Evolutionary conservation across 2,888 invertebrate genomes (phyloP), one percentile per base, ranked within the genome.

Genomic region (Tupiocoris notatus): DNA sequence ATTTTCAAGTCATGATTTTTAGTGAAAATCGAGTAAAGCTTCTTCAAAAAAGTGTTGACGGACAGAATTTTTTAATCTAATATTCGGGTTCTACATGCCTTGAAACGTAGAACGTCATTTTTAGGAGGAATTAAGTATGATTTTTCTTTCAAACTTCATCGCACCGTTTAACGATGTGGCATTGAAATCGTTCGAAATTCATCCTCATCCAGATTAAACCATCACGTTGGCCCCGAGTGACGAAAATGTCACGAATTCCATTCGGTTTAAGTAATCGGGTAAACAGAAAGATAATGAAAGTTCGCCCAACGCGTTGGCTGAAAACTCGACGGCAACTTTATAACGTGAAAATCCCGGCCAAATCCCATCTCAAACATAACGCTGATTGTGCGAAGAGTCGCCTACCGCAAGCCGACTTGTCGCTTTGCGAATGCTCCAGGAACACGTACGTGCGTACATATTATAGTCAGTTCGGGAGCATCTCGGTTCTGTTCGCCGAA

Each of bases 211-310:
- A 12, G 39, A 39, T 39, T 3, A 39, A 39, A 3, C 39, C 39
- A 39, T 39, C 39, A 39, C 39, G 39, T 39, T 7, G 39, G 39
- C 39, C 39, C 6, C 3, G 12, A 39, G 39, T 39, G 39, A 39
- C 39, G 39, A 65, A 20, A 25, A 65, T 17, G 65, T 18, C 39
- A 39, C 25, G 39, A 65, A 65, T 20, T 39, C 2, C 39, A 18
- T 65, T 39, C 65, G 17, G 39, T 65, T 39, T 65, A 39, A 65
- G 65, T 65, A 65, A 65, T 65, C n/a, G 18, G 25, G 39, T n/a
- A 24, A 25, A 39, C 25, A 39, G 21, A 64, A 64, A 65, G 65
- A 65, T 65, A 65, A 65, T 65, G 65, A 65, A 65, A 65, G 25
- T 65, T 65, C 9, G n/a, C 23, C 63, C 23, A 63, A 63, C 23